Conservation (phyloP, 2,888 invertebrate genomes). For the Leucophora obtusa region DNA sequence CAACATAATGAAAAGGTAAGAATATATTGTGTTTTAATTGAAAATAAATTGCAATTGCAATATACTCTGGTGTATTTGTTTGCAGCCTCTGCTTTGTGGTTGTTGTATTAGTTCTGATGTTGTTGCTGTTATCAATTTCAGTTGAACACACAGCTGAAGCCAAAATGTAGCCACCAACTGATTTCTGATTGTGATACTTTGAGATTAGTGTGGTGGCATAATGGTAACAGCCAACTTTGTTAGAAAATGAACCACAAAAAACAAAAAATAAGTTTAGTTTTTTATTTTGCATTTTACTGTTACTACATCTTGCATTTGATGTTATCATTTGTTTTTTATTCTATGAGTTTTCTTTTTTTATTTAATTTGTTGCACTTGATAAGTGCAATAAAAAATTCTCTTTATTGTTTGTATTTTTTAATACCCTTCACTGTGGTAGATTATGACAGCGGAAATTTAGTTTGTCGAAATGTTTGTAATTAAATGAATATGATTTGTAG, state of each 20-base stretch:
- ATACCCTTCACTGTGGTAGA: constrained; percentile 3
- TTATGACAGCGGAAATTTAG: not conserved
- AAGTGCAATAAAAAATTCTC: constrained; percentile 29
- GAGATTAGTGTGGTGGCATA: constrained; percentile 10
- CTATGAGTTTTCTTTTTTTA: constrained; percentile 21
- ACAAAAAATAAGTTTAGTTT: constrained; percentile 12
- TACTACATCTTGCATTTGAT: constrained; percentile 26
- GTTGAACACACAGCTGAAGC: constrained; percentile 26
- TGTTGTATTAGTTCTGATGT: constrained; percentile 1
- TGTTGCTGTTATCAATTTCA: constrained; percentile 44
- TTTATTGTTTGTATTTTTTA: constrained; percentile 7
- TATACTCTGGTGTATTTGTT: constrained; percentile 15
- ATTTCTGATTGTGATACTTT: constrained; percentile 34
- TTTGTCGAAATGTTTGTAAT: not conserved
- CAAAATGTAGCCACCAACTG: constrained; percentile 41
- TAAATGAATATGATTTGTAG: too few relatives aligned
- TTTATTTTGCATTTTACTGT: not conserved
- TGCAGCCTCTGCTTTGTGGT: not conserved
- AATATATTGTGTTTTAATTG: constrained; percentile 19
- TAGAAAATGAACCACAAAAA: constrained; percentile 2
- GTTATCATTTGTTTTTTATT: not conserved
- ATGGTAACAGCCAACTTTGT: constrained; percentile 34
- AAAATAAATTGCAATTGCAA: constrained; percentile 7
- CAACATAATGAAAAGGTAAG: constrained; percentile 2
- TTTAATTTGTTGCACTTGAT: constrained; percentile 46